Percentiles rank a stretch among this genome's conserved stretches.
Evolutionary conservation across 2,888 invertebrate species (phyloP).

Genomic region (Beris chalybata): DNA sequence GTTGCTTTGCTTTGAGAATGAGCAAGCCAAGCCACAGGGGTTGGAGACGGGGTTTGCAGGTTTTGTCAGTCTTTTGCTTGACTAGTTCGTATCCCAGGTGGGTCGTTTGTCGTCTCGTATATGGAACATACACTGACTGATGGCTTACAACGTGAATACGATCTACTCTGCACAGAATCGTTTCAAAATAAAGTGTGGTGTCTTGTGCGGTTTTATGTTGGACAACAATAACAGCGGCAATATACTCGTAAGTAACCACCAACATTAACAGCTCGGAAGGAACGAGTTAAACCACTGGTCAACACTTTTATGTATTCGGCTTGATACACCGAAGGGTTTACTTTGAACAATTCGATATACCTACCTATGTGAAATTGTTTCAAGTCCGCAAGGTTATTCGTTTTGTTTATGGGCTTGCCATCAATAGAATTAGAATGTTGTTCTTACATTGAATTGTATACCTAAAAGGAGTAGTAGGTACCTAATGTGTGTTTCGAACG

Average conservation of each 20-base stretch:
- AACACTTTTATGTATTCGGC: conserved; percentile 22
- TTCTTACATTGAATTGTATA: no score
- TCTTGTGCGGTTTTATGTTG: conserved; percentile 5
- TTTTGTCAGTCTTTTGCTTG: conserved; percentile 2
- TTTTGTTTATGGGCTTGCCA: no score
- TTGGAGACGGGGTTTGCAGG: neutral
- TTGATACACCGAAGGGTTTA: conserved; percentile 1
- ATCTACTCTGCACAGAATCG: neutral
- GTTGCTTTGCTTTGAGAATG: neutral
- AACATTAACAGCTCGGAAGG: neutral
- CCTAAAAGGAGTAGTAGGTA: no score
- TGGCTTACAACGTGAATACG: neutral
- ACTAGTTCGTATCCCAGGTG: conserved; percentile 11
- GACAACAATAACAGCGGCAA: neutral
- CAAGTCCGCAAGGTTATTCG: neutral
- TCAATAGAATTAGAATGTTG: no score
- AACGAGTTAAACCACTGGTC: neutral
- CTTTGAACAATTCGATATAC: no score
- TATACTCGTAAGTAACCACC: neutral
- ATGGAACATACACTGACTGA: neutral
- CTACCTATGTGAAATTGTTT: neutral
- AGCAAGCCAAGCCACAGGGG: neutral
- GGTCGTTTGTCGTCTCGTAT: conserved; percentile 17
- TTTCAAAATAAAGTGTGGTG: conserved; percentile 4
- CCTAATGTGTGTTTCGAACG: no score